Evolutionary conservation across 2,797 vertebrate species (phyloP).

Genomic region (Chaetodon trifasciatus): DNA sequence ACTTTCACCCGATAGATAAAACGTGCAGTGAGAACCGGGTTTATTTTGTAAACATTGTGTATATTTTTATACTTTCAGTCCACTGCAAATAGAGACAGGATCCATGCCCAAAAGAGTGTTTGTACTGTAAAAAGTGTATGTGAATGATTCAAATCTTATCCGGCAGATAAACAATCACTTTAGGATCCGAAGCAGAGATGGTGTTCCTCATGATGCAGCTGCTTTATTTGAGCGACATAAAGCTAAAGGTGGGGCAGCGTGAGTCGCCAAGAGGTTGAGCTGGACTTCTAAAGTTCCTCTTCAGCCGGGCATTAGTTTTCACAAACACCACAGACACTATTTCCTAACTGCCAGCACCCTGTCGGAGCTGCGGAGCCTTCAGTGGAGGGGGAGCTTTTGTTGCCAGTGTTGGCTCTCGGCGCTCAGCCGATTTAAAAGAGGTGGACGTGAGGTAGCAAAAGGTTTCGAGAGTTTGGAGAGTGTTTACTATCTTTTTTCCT

Average conservation of each 20-base stretch:
- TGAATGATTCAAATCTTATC: background rate
- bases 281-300: constrained; percentile 24
- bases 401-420: background rate
- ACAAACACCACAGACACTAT: constrained; percentile 18
- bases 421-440: constrained; percentile 11
- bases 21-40: constrained; percentile 62
- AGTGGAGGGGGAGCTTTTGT: background rate
- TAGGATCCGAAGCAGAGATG: background rate
- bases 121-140: constrained; percentile 7
- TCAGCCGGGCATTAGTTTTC: constrained; percentile 32
- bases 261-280: constrained; percentile 19
- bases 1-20: constrained; percentile 49
- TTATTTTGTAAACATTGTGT: constrained; percentile 81
- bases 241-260: background rate
- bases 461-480: constrained; percentile 36
- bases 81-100: constrained; percentile 35
- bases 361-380: constrained; percentile 9
- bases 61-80: constrained; percentile 81
- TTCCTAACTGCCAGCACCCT: background rate
- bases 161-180: constrained; percentile 7
- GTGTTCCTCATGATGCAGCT: constrained; percentile 22
- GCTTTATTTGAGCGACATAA: constrained; percentile 23
- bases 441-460: background rate
- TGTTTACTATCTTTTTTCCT: constrained; percentile 41
- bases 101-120: background rate